Base-by-base conservation (phyloP, 2,113 vertebrate genomes). In the Columba livia region DNA sequence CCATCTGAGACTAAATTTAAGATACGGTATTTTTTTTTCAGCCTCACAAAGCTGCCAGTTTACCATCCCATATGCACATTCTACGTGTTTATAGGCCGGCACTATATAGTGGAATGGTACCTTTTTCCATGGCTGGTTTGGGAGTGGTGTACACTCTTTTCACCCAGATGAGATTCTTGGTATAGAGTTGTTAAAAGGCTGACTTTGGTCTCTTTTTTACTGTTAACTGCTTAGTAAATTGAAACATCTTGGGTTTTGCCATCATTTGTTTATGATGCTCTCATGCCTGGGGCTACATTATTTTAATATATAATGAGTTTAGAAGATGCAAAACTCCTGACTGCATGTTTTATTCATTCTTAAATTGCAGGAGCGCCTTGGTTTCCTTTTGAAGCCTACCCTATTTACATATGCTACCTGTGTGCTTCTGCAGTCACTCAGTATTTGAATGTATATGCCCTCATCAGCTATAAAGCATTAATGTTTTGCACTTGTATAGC, bases 401-500 rank as follows among this genome's bases (percentile, higher is more conserved):
- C 17, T 74, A 69, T 94, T 96, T 96, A 93, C 93, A 96, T 94
- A 86, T 54, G 56, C 47, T 96, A 89, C 64, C 89, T 95, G 58
- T 34, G 69, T 71, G 48, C 95, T 90, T 89, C 83, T 91, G 31
- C 84, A 91, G 69, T 8, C 75, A 75, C 81, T 93, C 82, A 42
- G 84, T 85, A 93, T 97, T 96, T 67, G 95, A 87, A 97, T 96
- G 95, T 85, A 66, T 88, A 92, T 96, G 61, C 71, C 92, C 91
- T 58, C 82, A 87, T 70, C 90, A 72, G 91, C 89, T 82, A 47
- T 90, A 95, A 90, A 96, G 88, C 91, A 93, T 89, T 64, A 58
- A 90, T 78, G 85, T 36, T 97, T 96, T 97, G 88, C 91, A 96
- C 91, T 94, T 97, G 86, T 79, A 96, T 96, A 69, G 95, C 79